Evolutionary conservation across 64 coral and sea anemone genomes (phyloP).

Genomic region (Hydrozoanthus tunicans): DNA sequence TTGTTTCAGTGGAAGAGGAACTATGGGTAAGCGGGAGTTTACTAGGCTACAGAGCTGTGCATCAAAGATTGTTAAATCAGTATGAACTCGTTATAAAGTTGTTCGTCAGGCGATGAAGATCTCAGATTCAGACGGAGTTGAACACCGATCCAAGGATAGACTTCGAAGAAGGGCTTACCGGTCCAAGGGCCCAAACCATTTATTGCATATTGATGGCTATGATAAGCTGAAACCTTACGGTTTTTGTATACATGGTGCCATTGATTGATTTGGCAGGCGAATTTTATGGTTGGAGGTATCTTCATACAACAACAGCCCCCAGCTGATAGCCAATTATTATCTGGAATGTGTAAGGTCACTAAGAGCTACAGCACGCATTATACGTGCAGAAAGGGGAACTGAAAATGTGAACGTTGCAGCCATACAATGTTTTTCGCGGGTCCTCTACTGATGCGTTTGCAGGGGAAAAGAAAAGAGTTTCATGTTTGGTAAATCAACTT

Average conservation of each 20-base stretch:
- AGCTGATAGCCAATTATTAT: constrained; percentile 9
- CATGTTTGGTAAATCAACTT: constrained; percentile 16
- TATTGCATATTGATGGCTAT: constrained; percentile 24
- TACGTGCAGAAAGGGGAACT: constrained; percentile 9
- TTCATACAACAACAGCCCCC: constrained; percentile 2
- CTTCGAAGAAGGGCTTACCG: constrained; percentile 33
- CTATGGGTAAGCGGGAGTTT: constrained; percentile 38
- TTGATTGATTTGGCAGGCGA: neutral
- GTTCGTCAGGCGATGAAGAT: constrained; percentile 34
- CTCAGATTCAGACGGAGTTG: constrained; percentile 37
- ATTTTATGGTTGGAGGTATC: constrained; percentile 9
- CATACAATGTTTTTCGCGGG: constrained; percentile 6
- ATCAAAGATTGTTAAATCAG: constrained; percentile 28
- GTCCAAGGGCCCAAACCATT: constrained; percentile 26
- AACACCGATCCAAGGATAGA: constrained; percentile 25
- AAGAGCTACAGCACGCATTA: constrained; percentile 6
- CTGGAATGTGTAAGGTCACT: constrained; percentile 15
- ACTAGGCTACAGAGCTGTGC: constrained; percentile 48
- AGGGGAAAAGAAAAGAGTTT: constrained; percentile 5
- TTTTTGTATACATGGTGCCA: constrained; percentile 11
- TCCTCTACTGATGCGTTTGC: constrained; percentile 18
- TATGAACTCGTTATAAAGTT: constrained; percentile 38
- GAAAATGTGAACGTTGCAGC: constrained; percentile 15
- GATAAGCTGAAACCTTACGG: constrained; percentile 5
- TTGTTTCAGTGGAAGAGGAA: constrained; percentile 20